Percentiles rank a stretch among this genome's conserved stretches.
Evolutionary conservation across 2,888 invertebrate genomes (phyloP).

Genomic region (Sphaerophoria rueppellii): DNA sequence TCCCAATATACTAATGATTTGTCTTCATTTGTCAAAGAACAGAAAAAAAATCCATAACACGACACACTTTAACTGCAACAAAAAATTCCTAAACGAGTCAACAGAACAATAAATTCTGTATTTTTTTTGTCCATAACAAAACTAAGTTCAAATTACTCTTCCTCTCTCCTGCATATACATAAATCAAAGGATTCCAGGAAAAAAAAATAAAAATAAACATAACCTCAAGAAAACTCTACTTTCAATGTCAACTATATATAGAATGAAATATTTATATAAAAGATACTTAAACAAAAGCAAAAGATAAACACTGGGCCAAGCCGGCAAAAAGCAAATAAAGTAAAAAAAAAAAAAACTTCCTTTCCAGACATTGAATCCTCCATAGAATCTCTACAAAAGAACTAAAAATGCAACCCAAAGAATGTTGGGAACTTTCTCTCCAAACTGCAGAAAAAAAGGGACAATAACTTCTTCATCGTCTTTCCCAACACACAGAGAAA

Average conservation of each 20-base stretch:
- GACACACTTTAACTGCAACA: slow-evolving; percentile 44
- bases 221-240: slow-evolving; percentile 56
- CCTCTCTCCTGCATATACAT: slow-evolving; percentile 41
- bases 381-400: slow-evolving; percentile 41
- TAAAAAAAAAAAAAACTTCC: slow-evolving; percentile 14
- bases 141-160: slow-evolving; percentile 36
- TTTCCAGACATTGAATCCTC: slow-evolving; percentile 33
- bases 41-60: slow-evolving; percentile 9
- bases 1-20: slow-evolving; percentile 7
- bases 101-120: background rate
- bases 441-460: slow-evolving; percentile 38
- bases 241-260: slow-evolving; percentile 61
- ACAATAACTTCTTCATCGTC: slow-evolving; percentile 68
- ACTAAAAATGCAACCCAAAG: slow-evolving; percentile 58
- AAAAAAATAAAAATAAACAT: slow-evolving; percentile 25
- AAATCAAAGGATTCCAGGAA: slow-evolving; percentile 30
- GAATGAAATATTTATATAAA: background rate
- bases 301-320: slow-evolving; percentile 65
- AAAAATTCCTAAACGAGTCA: slow-evolving; percentile 1
- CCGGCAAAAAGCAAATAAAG: slow-evolving; percentile 8
- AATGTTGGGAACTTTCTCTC: slow-evolving; percentile 61
- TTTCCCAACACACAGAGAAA: slow-evolving; percentile 63
- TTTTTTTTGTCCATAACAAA: slow-evolving; percentile 7
- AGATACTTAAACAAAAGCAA: slow-evolving; percentile 66
- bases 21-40: background rate